Conservation (phyloP, 2,113 vertebrate species). For the Sus scrofa region DNA sequence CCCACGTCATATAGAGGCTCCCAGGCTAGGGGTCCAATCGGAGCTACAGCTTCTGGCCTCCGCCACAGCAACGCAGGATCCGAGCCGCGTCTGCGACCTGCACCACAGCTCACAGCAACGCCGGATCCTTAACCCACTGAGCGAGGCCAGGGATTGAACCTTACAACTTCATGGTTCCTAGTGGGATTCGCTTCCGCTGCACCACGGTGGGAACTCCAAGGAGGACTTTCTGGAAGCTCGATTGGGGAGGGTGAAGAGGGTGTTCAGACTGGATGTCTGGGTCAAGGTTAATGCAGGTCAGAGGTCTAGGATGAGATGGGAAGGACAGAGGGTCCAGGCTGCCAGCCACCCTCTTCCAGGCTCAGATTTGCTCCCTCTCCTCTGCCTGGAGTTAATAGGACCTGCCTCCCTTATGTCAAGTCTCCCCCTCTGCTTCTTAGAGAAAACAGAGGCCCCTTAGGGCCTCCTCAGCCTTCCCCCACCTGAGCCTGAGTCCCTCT, state of each 20-base stretch:
- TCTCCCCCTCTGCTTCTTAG: not conserved
- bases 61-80: too few relatives aligned
- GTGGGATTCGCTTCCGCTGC: too few relatives aligned
- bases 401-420: not conserved
- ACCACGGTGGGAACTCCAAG: not conserved
- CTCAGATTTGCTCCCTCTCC: not conserved
- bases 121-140: too few relatives aligned
- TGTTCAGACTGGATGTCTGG: not conserved
- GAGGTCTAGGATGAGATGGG: not conserved
- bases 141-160: too few relatives aligned
- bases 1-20: too few relatives aligned
- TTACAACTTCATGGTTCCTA: too few relatives aligned
- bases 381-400: not conserved
- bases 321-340: not conserved
- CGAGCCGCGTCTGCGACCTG: too few relatives aligned
- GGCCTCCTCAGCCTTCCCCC: accelerated
- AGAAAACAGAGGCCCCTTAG: not conserved
- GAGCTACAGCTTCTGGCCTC: too few relatives aligned
- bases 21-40: too few relatives aligned
- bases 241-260: not conserved
- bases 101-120: too few relatives aligned
- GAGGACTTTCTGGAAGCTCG: not conserved
- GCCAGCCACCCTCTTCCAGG: not conserved
- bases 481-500: not conserved
- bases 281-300: not conserved